phyloP scores from a whole-genome alignment of 2,113 vertebrate species.

The Cephalopholis sonnerati region DNA sequence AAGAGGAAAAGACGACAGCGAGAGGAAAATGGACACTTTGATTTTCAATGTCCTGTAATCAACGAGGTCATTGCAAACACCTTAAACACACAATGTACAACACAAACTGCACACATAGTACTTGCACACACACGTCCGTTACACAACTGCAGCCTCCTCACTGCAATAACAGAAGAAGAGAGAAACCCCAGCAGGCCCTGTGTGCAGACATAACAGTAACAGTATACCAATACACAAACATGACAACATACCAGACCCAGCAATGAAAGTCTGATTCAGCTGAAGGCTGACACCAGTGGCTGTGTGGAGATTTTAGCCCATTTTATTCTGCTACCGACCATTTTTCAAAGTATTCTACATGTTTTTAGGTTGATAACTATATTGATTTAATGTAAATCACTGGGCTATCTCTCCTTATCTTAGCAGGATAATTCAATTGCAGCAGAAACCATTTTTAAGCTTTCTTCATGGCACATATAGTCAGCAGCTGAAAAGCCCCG shows the following conservation, averaged over 20 bases:
- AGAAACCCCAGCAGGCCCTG: constrained; percentile 20
- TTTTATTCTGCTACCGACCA: not conserved
- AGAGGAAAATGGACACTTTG: constrained; percentile 10
- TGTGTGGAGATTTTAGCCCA: not conserved
- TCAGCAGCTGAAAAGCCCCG: not conserved
- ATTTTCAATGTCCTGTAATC: constrained; percentile 22
- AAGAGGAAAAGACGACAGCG: not conserved
- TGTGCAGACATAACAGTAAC: constrained; percentile 47
- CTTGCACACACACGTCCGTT: not conserved
- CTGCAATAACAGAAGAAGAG: constrained; percentile 25
- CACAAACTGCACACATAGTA: not conserved
- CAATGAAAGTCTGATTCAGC: constrained; percentile 9
- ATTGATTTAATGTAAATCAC: not conserved
- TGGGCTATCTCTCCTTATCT: not conserved
- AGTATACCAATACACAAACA: constrained; percentile 43
- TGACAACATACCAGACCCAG: not conserved
- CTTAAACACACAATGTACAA: not conserved
- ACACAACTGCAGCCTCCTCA: not conserved
- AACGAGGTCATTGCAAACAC: constrained; percentile 18
- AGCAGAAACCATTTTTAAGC: not conserved
- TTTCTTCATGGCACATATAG: not conserved
- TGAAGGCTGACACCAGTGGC: not conserved
- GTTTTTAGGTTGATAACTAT: not conserved
- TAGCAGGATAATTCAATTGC: not conserved
- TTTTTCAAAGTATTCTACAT: not conserved